Conservation (phyloP, 2,888 invertebrate genomes). For the Anticlea derivata region DNA sequence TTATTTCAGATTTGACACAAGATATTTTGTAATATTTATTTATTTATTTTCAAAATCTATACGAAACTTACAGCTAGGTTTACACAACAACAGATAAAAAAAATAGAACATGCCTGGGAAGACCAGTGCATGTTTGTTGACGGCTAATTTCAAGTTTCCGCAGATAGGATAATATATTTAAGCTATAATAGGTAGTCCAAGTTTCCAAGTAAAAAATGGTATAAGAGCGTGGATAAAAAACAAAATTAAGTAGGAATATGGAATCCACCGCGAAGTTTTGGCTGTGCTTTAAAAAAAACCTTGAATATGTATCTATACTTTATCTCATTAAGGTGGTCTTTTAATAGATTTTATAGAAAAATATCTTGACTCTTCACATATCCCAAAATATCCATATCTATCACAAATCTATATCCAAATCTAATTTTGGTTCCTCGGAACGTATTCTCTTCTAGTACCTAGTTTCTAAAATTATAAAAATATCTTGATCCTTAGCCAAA, state of each 20-base stretch:
- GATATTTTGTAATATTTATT: too few relatives aligned
- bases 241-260: slow-evolving; percentile 43
- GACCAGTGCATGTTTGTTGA: too few relatives aligned
- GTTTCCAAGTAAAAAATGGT: slow-evolving; percentile 9
- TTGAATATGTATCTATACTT: slow-evolving; percentile 41
- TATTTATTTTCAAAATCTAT: too few relatives aligned
- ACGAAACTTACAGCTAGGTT: too few relatives aligned
- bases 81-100: too few relatives aligned
- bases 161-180: too few relatives aligned
- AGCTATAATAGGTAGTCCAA: background rate
- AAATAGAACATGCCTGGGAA: too few relatives aligned
- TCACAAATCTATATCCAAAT: slow-evolving; percentile 9
- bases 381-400: slow-evolving; percentile 52
- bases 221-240: background rate
- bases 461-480: slow-evolving; percentile 8
- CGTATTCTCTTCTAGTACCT: slow-evolving; percentile 8
- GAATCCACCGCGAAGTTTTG: slow-evolving; percentile 75
- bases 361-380: slow-evolving; percentile 52
- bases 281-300: slow-evolving; percentile 75
- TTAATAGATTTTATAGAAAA: slow-evolving; percentile 31
- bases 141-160: too few relatives aligned
- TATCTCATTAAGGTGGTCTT: slow-evolving; percentile 54
- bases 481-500: slow-evolving; percentile 10
- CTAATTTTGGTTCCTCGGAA: background rate
- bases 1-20: too few relatives aligned